These are phyloP conservation scores for Lepus timidus DNA, from an alignment of 2,113 vertebrate genomes.

Conservation along the genomic window DNA sequence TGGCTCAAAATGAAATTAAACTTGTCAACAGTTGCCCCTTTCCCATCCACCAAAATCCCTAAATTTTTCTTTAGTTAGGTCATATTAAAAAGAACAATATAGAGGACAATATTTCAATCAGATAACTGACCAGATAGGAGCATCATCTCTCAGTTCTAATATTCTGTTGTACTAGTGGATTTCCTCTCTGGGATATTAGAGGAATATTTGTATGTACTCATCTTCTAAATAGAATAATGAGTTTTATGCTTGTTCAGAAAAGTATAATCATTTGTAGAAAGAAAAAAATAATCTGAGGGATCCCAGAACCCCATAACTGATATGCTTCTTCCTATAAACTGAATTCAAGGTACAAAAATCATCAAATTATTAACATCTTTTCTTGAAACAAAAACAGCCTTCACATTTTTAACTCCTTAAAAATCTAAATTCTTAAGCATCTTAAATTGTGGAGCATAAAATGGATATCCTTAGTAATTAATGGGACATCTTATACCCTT, in stretches of 20 bases:
- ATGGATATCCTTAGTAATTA: not conserved
- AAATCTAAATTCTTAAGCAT: constrained; percentile 18
- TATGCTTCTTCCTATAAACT: constrained; percentile 21
- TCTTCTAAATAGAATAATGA: constrained; percentile 46
- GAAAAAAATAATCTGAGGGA: not conserved
- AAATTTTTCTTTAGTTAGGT: constrained; percentile 54
- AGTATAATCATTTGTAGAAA: not conserved
- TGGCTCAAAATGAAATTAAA: constrained; percentile 76
- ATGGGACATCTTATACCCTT: not conserved
- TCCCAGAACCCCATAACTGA: not conserved
- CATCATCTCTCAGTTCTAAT: constrained; percentile 4
- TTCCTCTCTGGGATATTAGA: constrained; percentile 49
- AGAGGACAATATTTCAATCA: constrained; percentile 35
- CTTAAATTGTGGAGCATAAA: not conserved
- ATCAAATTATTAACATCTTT: constrained; percentile 25
- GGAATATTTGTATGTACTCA: constrained; percentile 26
- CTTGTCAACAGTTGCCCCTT: constrained; percentile 58
- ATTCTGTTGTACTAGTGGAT: constrained; percentile 17
- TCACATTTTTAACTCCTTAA: not conserved
- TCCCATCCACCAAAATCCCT: constrained; percentile 7
- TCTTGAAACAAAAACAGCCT: constrained; percentile 8
- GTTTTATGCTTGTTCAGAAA: constrained; percentile 8
- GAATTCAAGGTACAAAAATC: not conserved
- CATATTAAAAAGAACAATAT: constrained; percentile 1
- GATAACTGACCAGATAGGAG: constrained; percentile 16